Evolutionary conservation across 2,113 vertebrate genomes (phyloP), one percentile per base, ranked within the genome.

Genomic region (Hippoglossus stenolepis): DNA sequence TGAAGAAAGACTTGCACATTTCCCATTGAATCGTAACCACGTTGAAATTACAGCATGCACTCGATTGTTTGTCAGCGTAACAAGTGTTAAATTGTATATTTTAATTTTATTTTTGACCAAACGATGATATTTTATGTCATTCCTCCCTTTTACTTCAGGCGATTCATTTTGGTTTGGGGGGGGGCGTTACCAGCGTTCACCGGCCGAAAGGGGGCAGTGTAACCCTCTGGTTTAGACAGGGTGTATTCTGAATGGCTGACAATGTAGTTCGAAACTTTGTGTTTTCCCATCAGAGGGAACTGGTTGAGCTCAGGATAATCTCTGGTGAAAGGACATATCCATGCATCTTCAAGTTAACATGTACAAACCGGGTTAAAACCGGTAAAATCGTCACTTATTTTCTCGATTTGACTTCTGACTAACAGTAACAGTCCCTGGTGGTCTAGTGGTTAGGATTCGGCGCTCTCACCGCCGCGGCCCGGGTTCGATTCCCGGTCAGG

Each of bases 381-480:
- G 5, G 31, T 7, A 31, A 31, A 1, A 31, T 7, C 1, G 31
- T 31, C 5, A 31, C 6, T 31, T 6, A 1, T 0, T 1, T 7
- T 0, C 0, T 7, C 31, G 1, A 7, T 6, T 31, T 28, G 31
- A 0, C 31, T 7, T 31, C 5, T 6, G 0, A 35, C 6, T 1
- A 0, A 7, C 7, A 7, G 1, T 0, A 49, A 3, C 51, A 8
- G 2, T 65, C 63, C 93, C 89, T 93, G 89, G 82, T 93, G 82
- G 90, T 93, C 91, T 94, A 90, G 90, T 92, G 91, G 91, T 80
- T 90, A 93, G 90, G 90, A 92, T 93, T 93, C 70, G 80, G 90
- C 2, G 85, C 77, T 78, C 91, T 92, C 93, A 92, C 94, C 47
- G 67, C 79, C 54, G 86, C 81, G 23, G 85, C 82, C 91, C 45